Percentiles rank a stretch among this genome's conserved stretches.
Conservation (phyloP, 2,888 invertebrate genomes). For the Apocheima hispidaria region DNA sequence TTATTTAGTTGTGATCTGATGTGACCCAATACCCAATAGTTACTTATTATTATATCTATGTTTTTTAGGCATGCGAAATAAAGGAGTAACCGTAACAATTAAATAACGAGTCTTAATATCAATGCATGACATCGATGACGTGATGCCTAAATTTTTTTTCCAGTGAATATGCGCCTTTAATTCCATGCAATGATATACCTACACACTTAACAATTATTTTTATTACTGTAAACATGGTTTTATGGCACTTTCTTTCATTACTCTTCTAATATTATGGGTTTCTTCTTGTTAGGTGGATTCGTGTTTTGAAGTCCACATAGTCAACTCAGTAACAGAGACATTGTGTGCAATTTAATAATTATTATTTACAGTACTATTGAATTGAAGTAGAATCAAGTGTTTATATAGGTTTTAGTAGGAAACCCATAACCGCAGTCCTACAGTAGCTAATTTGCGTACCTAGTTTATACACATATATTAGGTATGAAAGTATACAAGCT, state of each 20-base stretch:
- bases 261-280: constrained; percentile 13
- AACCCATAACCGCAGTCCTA: too few species aligned
- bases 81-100: too few species aligned
- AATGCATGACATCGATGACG: not conserved
- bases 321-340: not conserved
- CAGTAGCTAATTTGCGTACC: too few species aligned
- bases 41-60: too few species aligned
- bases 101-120: not conserved
- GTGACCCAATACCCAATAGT: too few species aligned
- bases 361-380: too few species aligned
- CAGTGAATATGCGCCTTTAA: constrained; percentile 5
- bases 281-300: not conserved
- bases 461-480: too few species aligned
- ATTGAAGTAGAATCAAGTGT: too few species aligned
- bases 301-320: constrained; percentile 14
- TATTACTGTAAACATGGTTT: constrained; percentile 21
- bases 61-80: too few species aligned
- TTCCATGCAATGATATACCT: constrained; percentile 6
- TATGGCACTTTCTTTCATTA: constrained; percentile 29
- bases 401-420: too few species aligned
- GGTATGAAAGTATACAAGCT: too few species aligned
- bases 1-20: too few species aligned
- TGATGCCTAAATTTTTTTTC: not conserved
- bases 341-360: not conserved
- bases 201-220: constrained; percentile 15